These are phyloP conservation scores for Heterotis niloticus DNA, from an alignment of 2,113 vertebrate species.

Conservation along the genomic window DNA sequence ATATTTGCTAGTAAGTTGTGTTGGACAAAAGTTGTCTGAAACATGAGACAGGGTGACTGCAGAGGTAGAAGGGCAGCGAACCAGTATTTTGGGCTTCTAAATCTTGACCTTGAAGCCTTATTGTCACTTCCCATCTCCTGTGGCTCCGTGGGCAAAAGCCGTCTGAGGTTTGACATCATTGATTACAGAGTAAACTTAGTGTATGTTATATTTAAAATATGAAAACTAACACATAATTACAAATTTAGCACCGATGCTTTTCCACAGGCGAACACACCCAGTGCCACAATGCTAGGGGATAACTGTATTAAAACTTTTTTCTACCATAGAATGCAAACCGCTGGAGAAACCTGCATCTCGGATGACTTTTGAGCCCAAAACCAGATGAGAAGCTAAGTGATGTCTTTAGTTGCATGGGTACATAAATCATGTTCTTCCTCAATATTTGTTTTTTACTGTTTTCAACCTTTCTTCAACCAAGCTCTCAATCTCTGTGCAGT, in stretches of 20 bases:
- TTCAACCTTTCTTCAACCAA: neutral
- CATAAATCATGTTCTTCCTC: neutral
- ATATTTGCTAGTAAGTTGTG: too few relatives aligned
- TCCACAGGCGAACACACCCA: slow-evolving; percentile 61
- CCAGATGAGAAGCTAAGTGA: slow-evolving; percentile 14
- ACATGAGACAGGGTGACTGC: too few relatives aligned
- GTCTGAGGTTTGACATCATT: slow-evolving; percentile 50
- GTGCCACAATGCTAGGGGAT: slow-evolving; percentile 53
- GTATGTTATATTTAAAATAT: slow-evolving; percentile 55
- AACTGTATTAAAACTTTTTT: slow-evolving; percentile 49
- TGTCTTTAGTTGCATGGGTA: neutral
- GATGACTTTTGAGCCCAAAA: slow-evolving; percentile 17
- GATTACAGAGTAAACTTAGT: slow-evolving; percentile 59
- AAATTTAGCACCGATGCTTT: slow-evolving; percentile 53
- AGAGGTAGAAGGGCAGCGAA: neutral
- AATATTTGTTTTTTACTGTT: slow-evolving; percentile 8
- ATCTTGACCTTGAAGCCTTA: neutral
- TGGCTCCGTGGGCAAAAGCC: slow-evolving; percentile 33
- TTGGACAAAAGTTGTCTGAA: too few relatives aligned
- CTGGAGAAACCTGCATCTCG: slow-evolving; percentile 31
- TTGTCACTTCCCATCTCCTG: slow-evolving; percentile 23
- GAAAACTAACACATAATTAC: slow-evolving; percentile 55
- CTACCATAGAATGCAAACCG: slow-evolving; percentile 21
- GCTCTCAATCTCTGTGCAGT: neutral
- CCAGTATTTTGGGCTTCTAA: neutral